Evolutionary conservation across 2,888 invertebrate genomes (phyloP), one percentile per base, ranked within the genome.

Genomic region (Coelinius sp.): DNA sequence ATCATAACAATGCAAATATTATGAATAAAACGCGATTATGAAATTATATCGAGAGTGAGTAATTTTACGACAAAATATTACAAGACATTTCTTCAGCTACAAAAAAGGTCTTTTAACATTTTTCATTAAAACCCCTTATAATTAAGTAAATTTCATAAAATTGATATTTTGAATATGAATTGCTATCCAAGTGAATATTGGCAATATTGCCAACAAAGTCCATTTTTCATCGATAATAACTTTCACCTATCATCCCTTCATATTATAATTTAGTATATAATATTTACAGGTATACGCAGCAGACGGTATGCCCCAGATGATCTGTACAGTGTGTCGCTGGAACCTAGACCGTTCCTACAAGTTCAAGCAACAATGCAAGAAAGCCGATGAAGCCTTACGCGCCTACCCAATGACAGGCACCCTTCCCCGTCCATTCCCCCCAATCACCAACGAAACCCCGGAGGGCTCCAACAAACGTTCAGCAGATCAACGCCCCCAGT

Each of bases 331-430:
- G 46, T 95, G 95, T 80, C 91, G 91, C 24, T 89, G 90, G 80
- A 91, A 93, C 77, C 91, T 94, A 83, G 92, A 92, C 72, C 89
- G 92, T 73, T 92, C 92, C 63, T 94, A 94, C 88, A 92, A 91
- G 68, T 95, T 93, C 80, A 95, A 94, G 83, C 91, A 92, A 73
- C 92, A 94, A 82, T 94, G 94, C 80, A 93, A 93, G 77, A 91
- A 91, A 82, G 92, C 93, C 0, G 94, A 95, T 83, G 93, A 93
- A 78, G 90, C 91, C 0, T 87, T 94, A 6, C 90, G 94, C 72
- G 91, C 93, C 72, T 94, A 90, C 84, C 89, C 94, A 24, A 90
- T 93, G 41, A 92, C 92, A 31, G 94, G 93, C 24, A 88, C 89
- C 24, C 85, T 92, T 79, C 89, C 92, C 20, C 86, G 89, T 65